phyloP scores from a whole-genome alignment of 1,140 invertebrate species.

The Cepaea nemoralis region DNA sequence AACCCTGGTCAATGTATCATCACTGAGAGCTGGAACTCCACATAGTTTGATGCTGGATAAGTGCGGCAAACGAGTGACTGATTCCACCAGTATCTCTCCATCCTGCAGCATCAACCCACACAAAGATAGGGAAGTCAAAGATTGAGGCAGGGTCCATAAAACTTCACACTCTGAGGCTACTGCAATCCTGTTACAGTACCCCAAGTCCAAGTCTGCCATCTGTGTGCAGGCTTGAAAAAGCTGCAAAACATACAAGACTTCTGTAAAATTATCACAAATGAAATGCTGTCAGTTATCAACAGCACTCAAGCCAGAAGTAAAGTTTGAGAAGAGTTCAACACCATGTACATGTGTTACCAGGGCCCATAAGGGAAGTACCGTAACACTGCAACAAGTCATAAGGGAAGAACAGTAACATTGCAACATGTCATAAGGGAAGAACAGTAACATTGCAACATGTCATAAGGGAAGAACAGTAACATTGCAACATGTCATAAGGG shows the following conservation, averaged over 20 bases:
- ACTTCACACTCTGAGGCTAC: conserved; percentile 52
- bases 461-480: no score
- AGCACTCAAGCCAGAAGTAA: no score
- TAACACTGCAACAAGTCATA: no score
- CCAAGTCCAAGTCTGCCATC: conserved; percentile 62
- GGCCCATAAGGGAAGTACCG: no score
- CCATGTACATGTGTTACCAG: no score
- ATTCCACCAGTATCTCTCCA: conserved; percentile 58
- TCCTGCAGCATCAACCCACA: conserved; percentile 62
- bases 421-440: no score
- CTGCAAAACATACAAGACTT: conserved; percentile 46
- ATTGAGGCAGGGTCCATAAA: conserved; percentile 62
- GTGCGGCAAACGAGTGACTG: conserved; percentile 56
- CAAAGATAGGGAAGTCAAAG: conserved; percentile 61
- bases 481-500: no score
- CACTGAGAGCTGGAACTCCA: conserved; percentile 65
- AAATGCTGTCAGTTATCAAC: no score
- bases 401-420: no score
- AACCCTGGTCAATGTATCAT: conserved; percentile 52
- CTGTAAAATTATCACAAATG: no score
- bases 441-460: no score
- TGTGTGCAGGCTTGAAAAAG: conserved; percentile 61
- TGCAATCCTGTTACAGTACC: conserved; percentile 62
- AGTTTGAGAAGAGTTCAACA: no score
- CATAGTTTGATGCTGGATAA: conserved; percentile 59